Conservation (phyloP, 2,888 invertebrate genomes). For the Dexiosoma caninum region DNA sequence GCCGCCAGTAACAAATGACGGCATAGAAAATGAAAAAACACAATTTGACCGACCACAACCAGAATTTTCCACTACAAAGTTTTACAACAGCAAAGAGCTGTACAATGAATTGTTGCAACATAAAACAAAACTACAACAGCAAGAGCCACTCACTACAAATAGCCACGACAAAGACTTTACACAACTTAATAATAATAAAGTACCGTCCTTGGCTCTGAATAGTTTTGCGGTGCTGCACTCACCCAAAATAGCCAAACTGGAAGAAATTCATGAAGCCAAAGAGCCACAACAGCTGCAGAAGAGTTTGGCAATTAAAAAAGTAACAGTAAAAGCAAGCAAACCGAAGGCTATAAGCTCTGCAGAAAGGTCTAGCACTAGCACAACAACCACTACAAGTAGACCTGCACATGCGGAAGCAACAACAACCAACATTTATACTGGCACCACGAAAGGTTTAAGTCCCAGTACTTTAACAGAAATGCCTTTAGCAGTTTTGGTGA, state of each 20-base stretch:
- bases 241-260: slow-evolving; percentile 60
- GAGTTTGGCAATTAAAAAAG: slow-evolving; percentile 59
- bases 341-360: slow-evolving; percentile 12
- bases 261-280: slow-evolving; percentile 58
- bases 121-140: slow-evolving; percentile 68
- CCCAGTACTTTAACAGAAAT: slow-evolving; percentile 47
- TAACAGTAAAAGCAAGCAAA: slow-evolving; percentile 52
- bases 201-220: slow-evolving; percentile 46
- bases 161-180: slow-evolving; percentile 14
- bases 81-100: slow-evolving; percentile 77
- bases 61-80: slow-evolving; percentile 77
- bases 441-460: not conserved
- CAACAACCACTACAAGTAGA: not conserved
- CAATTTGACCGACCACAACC: slow-evolving; percentile 68
- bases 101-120: slow-evolving; percentile 76
- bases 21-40: slow-evolving; percentile 7
- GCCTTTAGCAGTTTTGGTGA: slow-evolving; percentile 30
- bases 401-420: slow-evolving; percentile 15
- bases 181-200: slow-evolving; percentile 5
- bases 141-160: not conserved
- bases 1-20: not conserved
- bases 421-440: not conserved
- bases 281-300: slow-evolving; percentile 36
- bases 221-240: slow-evolving; percentile 63
- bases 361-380: not conserved